These are phyloP conservation scores for Coptodon rendalli DNA, from an alignment of 2,113 vertebrate genomes.

Conservation along the genomic window DNA sequence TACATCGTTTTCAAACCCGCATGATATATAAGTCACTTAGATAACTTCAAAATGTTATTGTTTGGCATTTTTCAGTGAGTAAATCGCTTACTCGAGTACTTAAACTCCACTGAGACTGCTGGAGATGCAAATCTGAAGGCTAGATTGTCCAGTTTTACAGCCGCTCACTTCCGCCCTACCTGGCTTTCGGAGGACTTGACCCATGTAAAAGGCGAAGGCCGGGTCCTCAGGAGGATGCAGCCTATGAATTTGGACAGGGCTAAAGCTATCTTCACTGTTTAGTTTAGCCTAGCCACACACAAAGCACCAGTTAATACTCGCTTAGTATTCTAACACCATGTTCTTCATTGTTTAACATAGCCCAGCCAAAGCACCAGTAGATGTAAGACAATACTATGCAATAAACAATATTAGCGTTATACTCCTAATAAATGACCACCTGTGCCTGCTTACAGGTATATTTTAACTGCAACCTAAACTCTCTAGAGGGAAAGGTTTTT, in stretches of 20 bases:
- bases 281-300: neutral
- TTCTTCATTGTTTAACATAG: neutral
- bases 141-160: neutral
- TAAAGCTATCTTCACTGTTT: neutral
- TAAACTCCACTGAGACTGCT: neutral
- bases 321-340: neutral
- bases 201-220: neutral
- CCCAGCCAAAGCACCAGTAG: neutral
- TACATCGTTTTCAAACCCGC: neutral
- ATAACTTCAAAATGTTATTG: neutral
- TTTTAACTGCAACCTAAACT: neutral
- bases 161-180: neutral
- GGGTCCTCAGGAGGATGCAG: neutral
- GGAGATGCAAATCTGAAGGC: neutral
- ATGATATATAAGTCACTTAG: neutral
- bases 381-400: neutral
- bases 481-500: neutral
- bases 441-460: neutral
- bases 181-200: neutral
- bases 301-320: neutral
- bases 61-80: neutral
- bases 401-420: neutral
- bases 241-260: neutral
- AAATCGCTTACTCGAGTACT: neutral
- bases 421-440: neutral